Evolutionary conservation across 2,888 invertebrate genomes (phyloP), one percentile per base, ranked within the genome.

Genomic region (Latrodectus hesperus): DNA sequence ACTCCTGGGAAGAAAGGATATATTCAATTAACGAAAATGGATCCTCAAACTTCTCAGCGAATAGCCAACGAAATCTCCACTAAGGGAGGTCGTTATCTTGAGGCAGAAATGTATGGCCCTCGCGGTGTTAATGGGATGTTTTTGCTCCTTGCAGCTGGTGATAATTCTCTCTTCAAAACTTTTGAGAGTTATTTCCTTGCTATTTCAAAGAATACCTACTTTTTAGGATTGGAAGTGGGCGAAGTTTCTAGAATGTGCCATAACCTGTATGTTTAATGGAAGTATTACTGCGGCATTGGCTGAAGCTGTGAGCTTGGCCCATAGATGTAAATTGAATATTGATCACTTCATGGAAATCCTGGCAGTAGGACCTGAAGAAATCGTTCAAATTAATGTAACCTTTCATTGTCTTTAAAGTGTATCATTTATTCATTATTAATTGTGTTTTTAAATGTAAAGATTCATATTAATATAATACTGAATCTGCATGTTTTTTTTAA

Each of bases 21-120:
- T 93, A 97, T 99, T 12, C 98, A 99, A 93, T 97, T 99, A 98
- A 98, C 98, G 9, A 96, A 97, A 2, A 96, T 98, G 90, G 98
- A 98, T 93, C 95, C 96, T 0, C 97, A 98, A 92, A 97, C 98
- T 0, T 98, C 98, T 9, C 95, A 96, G 92, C 98, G 98, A 91
- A 97, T 98, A 91, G 95, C 96, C 49, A 97, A 98, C 49, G 83
- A 72, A 14, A 74, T 88, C 22, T n/a, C 64, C 1, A 17, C 55
- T 71, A 96, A 96, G 92, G 98, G 98, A 60, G 98, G 98, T 9
- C 94, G 97, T 22, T 99, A 98, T 92, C 93, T 99, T 84, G 99
- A 99, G 92, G 98, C 98, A 0, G 95, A 96, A 93, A 95, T 98
- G 87, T 97, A 97, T 92, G 98, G 98, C 0, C 96, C 96, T 92